Conservation (phyloP, 2,888 invertebrate genomes). For the Tenthredo scrophulariae region DNA sequence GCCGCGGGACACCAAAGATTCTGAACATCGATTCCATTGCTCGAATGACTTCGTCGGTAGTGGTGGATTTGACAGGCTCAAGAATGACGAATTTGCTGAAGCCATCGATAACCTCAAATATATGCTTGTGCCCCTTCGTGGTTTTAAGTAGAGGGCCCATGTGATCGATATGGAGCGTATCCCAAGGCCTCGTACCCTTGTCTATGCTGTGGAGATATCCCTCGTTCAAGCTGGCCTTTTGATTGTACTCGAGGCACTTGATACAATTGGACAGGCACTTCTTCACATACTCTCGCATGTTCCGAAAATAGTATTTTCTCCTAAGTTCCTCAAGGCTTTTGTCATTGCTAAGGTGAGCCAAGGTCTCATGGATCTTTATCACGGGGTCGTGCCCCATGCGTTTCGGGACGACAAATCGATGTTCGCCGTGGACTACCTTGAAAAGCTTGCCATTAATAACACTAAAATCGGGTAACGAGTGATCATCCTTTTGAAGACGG, state of each 20-base stretch:
- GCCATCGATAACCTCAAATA: conserved; percentile 21
- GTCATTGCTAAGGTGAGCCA: background rate
- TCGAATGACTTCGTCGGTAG: conserved; percentile 9
- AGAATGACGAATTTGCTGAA: conserved; percentile 19
- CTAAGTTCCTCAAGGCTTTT: conserved; percentile 20
- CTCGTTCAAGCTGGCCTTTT: conserved; percentile 29
- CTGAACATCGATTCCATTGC: conserved; percentile 20
- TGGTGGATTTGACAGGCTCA: conserved; percentile 37
- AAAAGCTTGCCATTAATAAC: conserved; percentile 23
- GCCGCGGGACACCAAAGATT: conserved; percentile 25
- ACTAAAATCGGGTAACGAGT: background rate
- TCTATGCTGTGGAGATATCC: conserved; percentile 23
- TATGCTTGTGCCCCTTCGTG: conserved; percentile 10
- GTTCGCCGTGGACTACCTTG: background rate
- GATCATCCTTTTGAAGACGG: background rate
- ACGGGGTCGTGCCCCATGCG: conserved; percentile 45
- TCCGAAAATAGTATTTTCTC: background rate
- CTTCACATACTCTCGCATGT: conserved; percentile 14
- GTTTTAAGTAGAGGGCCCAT: conserved; percentile 26
- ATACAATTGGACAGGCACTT: conserved; percentile 30
- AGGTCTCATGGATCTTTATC: conserved; percentile 45
- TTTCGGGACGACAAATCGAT: conserved; percentile 52
- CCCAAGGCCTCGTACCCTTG: background rate
- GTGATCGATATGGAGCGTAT: background rate
- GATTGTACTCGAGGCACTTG: conserved; percentile 51